Base-by-base conservation (phyloP, 2,797 vertebrate genomes). In the Tinamus major region DNA sequence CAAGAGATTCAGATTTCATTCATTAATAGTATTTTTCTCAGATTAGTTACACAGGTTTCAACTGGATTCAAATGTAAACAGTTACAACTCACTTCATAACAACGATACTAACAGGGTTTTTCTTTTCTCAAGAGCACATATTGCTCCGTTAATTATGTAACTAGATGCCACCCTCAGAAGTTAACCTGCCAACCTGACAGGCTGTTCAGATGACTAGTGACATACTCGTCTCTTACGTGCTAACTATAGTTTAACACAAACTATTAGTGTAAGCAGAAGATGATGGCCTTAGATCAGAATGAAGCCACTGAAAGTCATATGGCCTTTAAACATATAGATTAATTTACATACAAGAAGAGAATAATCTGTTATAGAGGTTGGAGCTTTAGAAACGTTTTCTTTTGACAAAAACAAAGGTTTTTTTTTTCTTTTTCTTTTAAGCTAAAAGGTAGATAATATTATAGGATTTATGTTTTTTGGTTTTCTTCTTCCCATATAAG, bases 31-130 rank as follows among this genome's bases (percentile, higher is more conserved):
- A 81, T 72, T 42, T 85, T 58, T 62, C 76, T 85, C 63, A 92
- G 67, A 87, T 76, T 27, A 76, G 68, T 46, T 95, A 69, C 90
- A 82, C 65, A 53, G 53, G 61, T 93, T 56, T 74, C 64, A 87
- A 80, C 37, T 85, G 58, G 51, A 95, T 71, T 77, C 29, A 85
- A 76, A 85, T 31, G 23, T 44, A 59, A 48, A 51, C 27, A 55
- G n/a, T 71, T 61, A 88, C 72, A 51, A 81, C 85, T 87, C 41
- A 84, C 91, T 97, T 96, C 93, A 96, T 91, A 93, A 88, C 14
- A 81, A 93, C 77, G 79, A 16, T 89, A 94, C 39, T 92, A 94
- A 93, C 77, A 59, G 9, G 4, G 5, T 27, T 26, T 85, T 56
- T 56, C 51, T 79, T 74, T 86, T 76, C 33, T 56, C 31, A 68